Percentiles rank a stretch among this genome's conserved stretches.
Conservation (phyloP, 2,888 invertebrate species). For the Frankliniella intonsa region DNA sequence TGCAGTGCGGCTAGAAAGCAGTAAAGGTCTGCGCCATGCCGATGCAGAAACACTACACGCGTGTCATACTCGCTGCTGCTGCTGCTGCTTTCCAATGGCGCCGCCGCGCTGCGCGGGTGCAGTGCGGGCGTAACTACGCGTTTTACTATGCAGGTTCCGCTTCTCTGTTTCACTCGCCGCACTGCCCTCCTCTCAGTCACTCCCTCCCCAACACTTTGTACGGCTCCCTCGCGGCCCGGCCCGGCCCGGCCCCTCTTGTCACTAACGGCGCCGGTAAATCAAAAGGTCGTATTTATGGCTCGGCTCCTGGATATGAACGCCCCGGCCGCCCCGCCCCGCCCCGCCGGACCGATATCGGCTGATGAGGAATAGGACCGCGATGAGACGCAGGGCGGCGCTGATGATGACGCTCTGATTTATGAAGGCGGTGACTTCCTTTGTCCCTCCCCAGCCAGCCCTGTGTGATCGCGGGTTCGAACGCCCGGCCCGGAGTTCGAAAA, state of each 20-base stretch:
- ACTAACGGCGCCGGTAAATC: slow-evolving; percentile 5
- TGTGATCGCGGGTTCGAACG: too few species aligned
- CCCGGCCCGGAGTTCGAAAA: too few species aligned
- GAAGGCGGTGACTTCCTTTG: too few species aligned
- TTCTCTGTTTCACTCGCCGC: neutral
- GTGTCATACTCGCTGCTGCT: neutral
- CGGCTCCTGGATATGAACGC: neutral
- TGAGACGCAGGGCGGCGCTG: too few species aligned
- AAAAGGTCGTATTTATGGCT: neutral
- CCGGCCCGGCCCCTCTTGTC: neutral
- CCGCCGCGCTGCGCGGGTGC: neutral
- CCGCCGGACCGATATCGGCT: too few species aligned
- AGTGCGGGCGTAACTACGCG: neutral
- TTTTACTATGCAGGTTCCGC: neutral
- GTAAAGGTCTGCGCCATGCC: neutral
- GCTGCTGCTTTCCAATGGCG: neutral
- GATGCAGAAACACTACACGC: neutral
- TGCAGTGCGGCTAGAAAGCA: neutral
- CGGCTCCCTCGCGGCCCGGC: neutral
- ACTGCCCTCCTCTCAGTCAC: neutral
- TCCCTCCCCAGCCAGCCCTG: too few species aligned
- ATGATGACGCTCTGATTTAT: too few species aligned
- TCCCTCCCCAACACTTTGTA: neutral
- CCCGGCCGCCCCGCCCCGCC: too few species aligned
- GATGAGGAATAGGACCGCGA: too few species aligned